A percentile compares a stretch with the other conserved stretches of the same genome.
phyloP scores from a whole-genome alignment of 2,888 invertebrate species.

The Luperina nickerlii region DNA sequence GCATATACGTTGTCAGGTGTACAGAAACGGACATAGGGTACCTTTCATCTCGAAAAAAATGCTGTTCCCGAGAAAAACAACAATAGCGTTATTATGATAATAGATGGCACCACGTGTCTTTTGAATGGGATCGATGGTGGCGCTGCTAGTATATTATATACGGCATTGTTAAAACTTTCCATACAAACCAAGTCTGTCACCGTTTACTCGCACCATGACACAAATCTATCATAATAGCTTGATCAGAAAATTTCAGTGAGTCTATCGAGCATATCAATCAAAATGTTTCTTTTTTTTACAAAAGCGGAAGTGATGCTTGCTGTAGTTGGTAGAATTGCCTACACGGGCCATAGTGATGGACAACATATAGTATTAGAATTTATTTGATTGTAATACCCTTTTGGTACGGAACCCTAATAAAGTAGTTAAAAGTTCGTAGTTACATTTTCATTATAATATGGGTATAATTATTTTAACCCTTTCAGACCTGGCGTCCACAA shows the following conservation, averaged over 20 bases:
- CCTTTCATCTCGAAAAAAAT: too few species aligned
- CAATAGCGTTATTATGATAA: too few species aligned
- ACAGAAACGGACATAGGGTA: too few species aligned
- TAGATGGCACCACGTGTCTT: too few species aligned
- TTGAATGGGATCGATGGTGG: too few species aligned
- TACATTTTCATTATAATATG: not conserved
- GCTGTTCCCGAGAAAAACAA: too few species aligned
- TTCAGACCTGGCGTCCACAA: too few species aligned
- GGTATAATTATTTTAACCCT: not conserved
- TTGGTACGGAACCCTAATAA: not conserved
- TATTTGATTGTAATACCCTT: not conserved
- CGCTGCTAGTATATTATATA: too few species aligned
- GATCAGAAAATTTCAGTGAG: constrained; percentile 2
- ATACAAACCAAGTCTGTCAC: not conserved
- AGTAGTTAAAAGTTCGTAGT: not conserved
- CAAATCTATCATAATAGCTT: not conserved
- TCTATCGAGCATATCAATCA: constrained; percentile 35
- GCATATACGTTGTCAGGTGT: too few species aligned
- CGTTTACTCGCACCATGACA: not conserved
- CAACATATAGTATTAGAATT: not conserved
- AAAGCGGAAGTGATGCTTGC: constrained; percentile 64
- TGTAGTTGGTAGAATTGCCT: constrained; percentile 60
- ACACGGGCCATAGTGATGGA: constrained; percentile 61
- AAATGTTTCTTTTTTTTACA: constrained; percentile 10
- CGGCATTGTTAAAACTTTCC: not conserved